Conservation (phyloP, 2,113 vertebrate species). For the Chloebia gouldiae region DNA sequence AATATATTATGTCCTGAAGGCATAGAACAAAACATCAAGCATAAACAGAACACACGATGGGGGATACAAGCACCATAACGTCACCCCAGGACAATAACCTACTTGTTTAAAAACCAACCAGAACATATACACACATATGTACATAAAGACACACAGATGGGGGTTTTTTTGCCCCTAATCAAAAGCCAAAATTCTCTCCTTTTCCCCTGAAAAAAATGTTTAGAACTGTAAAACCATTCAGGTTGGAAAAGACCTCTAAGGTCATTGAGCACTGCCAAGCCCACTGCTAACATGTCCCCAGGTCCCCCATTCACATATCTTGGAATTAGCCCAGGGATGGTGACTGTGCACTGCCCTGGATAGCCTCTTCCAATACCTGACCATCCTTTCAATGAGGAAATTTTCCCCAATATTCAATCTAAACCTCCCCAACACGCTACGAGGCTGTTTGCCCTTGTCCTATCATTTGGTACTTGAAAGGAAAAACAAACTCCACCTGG, state of each 20-base stretch:
- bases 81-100: neutral
- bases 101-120: neutral
- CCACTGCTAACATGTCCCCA: neutral
- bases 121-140: neutral
- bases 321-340: neutral
- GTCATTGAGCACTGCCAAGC: neutral
- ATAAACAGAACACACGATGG: too few species aligned
- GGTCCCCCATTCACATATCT: accelerated
- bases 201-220: neutral
- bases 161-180: neutral
- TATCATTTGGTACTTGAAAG: neutral
- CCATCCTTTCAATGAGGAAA: neutral
- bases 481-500: neutral
- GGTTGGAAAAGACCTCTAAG: neutral
- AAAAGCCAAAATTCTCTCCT: neutral
- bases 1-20: neutral
- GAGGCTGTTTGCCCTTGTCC: neutral
- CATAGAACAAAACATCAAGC: too few species aligned
- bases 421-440: neutral
- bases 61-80: too few species aligned
- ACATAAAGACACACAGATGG: accelerated
- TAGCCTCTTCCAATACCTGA: neutral
- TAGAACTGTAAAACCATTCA: neutral
- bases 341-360: neutral
- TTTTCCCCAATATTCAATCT: too few species aligned